phyloP scores from a whole-genome alignment of 2,113 vertebrate genomes.

The Boulengeromyrus knoepffleri region DNA sequence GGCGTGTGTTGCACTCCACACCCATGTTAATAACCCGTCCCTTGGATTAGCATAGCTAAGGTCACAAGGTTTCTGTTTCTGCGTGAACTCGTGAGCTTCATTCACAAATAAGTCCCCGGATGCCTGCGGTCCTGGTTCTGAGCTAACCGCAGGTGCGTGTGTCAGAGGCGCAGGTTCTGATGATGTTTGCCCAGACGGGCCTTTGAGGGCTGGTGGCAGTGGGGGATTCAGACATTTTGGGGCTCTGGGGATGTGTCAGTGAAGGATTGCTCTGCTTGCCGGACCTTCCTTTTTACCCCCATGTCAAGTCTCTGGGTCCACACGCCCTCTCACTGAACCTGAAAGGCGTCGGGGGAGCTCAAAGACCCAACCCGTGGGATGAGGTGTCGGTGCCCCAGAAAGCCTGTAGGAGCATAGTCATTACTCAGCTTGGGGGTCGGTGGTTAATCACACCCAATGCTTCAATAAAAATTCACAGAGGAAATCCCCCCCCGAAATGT shows the following conservation, averaged over 20 bases:
- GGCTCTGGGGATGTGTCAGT: conserved; percentile 18
- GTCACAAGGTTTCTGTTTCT: not conserved
- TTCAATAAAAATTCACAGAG: not conserved
- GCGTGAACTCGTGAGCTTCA: not conserved
- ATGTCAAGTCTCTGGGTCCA: not conserved
- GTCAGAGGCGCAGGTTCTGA: conserved; percentile 55
- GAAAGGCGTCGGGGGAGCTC: not conserved
- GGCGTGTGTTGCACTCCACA: not conserved
- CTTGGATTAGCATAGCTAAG: not conserved
- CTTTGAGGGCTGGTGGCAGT: conserved; percentile 28
- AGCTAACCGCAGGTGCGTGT: not conserved
- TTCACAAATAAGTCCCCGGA: not conserved
- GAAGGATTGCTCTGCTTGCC: not conserved
- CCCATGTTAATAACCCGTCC: not conserved
- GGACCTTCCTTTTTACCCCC: conserved; percentile 15
- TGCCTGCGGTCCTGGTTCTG: not conserved
- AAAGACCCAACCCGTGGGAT: not conserved
- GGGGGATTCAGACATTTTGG: not conserved
- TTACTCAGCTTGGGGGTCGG: not conserved
- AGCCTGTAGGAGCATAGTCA: not conserved
- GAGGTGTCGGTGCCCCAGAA: not conserved
- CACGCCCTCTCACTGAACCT: not conserved
- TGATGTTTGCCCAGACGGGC: conserved; percentile 37
- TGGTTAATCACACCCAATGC: conserved; percentile 3
- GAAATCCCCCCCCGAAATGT: not conserved